Conservation (phyloP, 2,113 vertebrate genomes). For the Gymnobelideus leadbeateri region DNA sequence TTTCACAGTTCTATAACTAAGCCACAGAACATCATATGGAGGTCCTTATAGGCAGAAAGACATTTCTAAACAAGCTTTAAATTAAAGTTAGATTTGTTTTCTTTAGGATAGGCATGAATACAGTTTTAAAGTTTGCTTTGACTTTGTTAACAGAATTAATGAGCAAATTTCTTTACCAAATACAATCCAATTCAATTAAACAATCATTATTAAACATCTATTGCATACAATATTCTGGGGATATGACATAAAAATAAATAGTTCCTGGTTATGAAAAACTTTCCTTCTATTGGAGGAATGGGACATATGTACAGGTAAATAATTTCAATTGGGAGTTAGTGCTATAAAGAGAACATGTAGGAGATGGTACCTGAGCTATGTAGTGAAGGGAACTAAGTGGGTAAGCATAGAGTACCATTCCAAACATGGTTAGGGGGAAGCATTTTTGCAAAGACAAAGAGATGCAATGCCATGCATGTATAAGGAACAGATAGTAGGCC, state of each 20-base stretch:
- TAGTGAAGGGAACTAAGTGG: background rate
- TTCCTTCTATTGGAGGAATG: background rate
- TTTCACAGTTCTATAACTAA: background rate
- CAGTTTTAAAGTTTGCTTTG: background rate
- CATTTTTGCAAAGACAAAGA: background rate
- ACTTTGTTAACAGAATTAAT: conserved; percentile 32
- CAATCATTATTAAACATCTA: background rate
- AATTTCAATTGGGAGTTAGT: background rate
- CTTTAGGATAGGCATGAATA: conserved; percentile 40
- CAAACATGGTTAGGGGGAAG: background rate
- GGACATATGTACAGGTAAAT: background rate
- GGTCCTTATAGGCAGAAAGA: background rate
- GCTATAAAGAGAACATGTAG: background rate
- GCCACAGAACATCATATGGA: conserved; percentile 49
- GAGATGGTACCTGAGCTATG: background rate
- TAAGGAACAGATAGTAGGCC: background rate
- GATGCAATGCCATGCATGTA: background rate
- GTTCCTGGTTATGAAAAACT: background rate
- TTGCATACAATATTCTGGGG: background rate
- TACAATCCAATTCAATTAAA: background rate
- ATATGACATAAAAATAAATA: background rate
- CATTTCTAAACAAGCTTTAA: conserved; percentile 32
- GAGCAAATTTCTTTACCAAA: background rate
- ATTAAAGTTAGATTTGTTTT: conserved; percentile 21
- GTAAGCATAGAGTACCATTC: background rate